Conservation (phyloP, 2,888 invertebrate genomes). For the Idaea biselata region DNA sequence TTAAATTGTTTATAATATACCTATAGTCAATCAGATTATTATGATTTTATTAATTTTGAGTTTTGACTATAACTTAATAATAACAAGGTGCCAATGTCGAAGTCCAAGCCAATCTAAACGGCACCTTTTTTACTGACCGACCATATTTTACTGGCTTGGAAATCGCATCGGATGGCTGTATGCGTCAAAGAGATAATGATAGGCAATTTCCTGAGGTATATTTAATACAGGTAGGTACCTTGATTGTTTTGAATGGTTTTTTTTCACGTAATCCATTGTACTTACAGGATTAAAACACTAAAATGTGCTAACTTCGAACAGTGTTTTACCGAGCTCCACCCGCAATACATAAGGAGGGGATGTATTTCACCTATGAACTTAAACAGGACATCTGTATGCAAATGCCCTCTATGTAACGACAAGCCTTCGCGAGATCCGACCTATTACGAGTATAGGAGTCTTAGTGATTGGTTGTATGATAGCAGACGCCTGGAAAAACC, state of each 20-base stretch:
- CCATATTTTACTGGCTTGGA: too few relatives aligned
- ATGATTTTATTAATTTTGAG: too few relatives aligned
- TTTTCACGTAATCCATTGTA: constrained; percentile 2
- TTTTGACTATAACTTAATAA: too few relatives aligned
- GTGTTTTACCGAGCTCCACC: constrained; percentile 57
- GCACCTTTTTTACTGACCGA: too few relatives aligned
- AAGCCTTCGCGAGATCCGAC: constrained; percentile 47
- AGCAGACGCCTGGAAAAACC: constrained; percentile 47
- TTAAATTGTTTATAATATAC: too few relatives aligned
- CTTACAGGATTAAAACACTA: constrained; percentile 37
- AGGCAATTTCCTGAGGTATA: too few relatives aligned
- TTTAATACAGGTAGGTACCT: too few relatives aligned
- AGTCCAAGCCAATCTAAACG: too few relatives aligned
- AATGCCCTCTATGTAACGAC: constrained; percentile 65
- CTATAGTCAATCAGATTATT: too few relatives aligned
- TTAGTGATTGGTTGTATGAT: constrained; percentile 60
- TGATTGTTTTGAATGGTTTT: background rate
- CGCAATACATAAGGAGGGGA: constrained; percentile 56
- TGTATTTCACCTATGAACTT: constrained; percentile 46
- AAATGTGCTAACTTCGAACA: constrained; percentile 44
- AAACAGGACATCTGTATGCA: constrained; percentile 61
- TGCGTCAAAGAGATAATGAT: too few relatives aligned
- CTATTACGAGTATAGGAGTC: constrained; percentile 49
- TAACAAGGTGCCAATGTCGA: too few relatives aligned
- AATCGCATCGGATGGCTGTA: too few relatives aligned